Conservation (phyloP, 2,797 vertebrate species). For the Lepus townsendii region DNA sequence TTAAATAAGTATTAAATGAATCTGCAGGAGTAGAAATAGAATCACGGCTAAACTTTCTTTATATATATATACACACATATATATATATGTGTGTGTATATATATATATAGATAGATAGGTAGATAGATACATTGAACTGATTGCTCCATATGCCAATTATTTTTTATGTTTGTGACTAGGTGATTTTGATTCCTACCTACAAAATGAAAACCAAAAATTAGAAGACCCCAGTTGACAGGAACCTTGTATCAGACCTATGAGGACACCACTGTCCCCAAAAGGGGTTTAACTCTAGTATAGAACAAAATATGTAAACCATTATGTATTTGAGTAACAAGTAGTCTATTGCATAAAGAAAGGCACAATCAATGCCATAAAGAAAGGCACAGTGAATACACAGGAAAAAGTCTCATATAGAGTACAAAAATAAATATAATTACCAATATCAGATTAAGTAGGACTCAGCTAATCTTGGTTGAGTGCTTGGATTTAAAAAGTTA, state of each 20-base stretch:
- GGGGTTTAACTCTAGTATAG: not conserved
- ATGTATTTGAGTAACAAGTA: not conserved
- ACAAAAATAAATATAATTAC: not conserved
- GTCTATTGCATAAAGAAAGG: not conserved
- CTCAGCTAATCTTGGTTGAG: not conserved
- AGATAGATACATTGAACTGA: not conserved
- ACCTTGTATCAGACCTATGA: not conserved
- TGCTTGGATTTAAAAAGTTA: not conserved
- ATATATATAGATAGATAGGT: not conserved
- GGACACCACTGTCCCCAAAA: not conserved
- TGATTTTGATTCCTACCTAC: not conserved
- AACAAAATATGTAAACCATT: not conserved
- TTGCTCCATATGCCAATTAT: not conserved
- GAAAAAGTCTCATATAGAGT: not conserved
- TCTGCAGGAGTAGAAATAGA: not conserved
- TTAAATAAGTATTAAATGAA: not conserved
- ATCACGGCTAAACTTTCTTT: not conserved
- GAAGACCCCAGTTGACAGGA: not conserved
- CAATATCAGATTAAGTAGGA: not conserved
- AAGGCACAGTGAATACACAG: not conserved
- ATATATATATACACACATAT: too few relatives aligned
- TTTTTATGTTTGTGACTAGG: not conserved
- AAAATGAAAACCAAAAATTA: not conserved
- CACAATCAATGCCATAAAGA: not conserved
- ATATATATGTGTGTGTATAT: too few relatives aligned